Percentiles rank a stretch among this genome's conserved stretches.
These are phyloP conservation scores for Lucinisca nassula DNA, from an alignment of 2,888 invertebrate genomes.

Conservation along the genomic window DNA sequence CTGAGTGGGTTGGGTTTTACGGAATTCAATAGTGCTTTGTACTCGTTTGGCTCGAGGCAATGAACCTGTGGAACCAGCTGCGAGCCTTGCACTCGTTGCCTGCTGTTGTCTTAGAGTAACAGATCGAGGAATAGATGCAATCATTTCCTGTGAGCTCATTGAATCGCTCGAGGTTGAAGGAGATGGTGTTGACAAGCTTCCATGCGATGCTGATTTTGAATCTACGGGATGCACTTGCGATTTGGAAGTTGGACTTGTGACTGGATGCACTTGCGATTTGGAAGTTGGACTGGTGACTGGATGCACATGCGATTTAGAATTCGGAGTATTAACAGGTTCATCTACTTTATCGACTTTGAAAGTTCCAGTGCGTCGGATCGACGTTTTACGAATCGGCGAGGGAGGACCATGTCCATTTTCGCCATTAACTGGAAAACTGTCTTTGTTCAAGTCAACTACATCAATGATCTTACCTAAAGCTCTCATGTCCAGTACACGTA, in stretches of 20 bases:
- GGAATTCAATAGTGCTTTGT: conserved; percentile 64
- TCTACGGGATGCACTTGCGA: background rate
- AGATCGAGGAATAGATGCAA: conserved; percentile 47
- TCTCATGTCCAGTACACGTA: conserved; percentile 67
- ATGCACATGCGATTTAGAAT: background rate
- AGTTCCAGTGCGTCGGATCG: conserved; percentile 75
- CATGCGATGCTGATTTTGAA: conserved; percentile 33
- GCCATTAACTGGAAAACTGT: conserved; percentile 70
- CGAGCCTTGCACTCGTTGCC: conserved; percentile 56
- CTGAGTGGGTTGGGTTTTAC: conserved; percentile 59
- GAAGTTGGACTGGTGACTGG: background rate
- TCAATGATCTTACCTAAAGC: conserved; percentile 74
- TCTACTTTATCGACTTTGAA: conserved; percentile 72
- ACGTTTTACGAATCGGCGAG: conserved; percentile 57
- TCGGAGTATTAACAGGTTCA: conserved; percentile 18
- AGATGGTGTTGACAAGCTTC: conserved; percentile 62
- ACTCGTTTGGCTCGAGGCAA: conserved; percentile 59
- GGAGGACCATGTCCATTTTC: conserved; percentile 63
- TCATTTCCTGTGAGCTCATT: conserved; percentile 74
- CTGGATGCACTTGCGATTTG: background rate
- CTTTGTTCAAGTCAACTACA: conserved; percentile 74
- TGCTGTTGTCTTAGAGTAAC: conserved; percentile 43
- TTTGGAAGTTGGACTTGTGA: background rate
- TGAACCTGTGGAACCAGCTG: conserved; percentile 64
- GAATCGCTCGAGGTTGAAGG: conserved; percentile 75